Percentiles rank a stretch among this genome's conserved stretches.
phyloP scores from a whole-genome alignment of 2,888 invertebrate species.

The Polylopha cassiicola region DNA sequence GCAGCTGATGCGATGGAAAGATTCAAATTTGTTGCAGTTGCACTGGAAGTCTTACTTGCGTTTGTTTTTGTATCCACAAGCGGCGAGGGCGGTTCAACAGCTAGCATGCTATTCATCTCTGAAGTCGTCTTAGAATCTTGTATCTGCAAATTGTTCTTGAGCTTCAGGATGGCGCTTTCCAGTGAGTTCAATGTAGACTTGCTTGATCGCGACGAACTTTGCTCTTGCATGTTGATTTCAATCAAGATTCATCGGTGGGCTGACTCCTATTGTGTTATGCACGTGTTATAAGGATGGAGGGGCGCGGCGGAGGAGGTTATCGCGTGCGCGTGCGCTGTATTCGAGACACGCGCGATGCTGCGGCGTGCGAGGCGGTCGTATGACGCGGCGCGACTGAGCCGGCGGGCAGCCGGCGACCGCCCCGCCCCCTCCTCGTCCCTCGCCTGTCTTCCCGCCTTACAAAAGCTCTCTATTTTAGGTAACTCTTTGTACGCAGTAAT shows the following conservation, averaged over 20 bases:
- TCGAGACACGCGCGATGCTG: conserved; percentile 44
- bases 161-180: conserved; percentile 74
- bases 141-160: conserved; percentile 73
- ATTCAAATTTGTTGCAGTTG: conserved; percentile 60
- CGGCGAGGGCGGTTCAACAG: conserved; percentile 55
- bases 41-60: conserved; percentile 66
- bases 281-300: conserved; percentile 48
- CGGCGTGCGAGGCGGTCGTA: conserved; percentile 69
- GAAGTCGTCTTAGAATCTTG: conserved; percentile 61
- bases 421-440: conserved; percentile 65
- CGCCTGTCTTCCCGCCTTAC: conserved; percentile 68
- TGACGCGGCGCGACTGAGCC: conserved; percentile 73
- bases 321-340: conserved; percentile 63
- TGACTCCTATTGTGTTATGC: conserved; percentile 35
- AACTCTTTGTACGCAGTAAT: conserved; percentile 76
- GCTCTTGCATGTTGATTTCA: conserved; percentile 66
- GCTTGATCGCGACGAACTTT: conserved; percentile 66
- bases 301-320: conserved; percentile 52
- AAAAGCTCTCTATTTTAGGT: conserved; percentile 78
- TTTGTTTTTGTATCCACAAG: conserved; percentile 54
- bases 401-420: conserved; percentile 67
- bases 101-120: conserved; percentile 60
- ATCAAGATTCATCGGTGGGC: conserved; percentile 32
- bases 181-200: conserved; percentile 69
- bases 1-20: conserved; percentile 79